Base-by-base conservation (phyloP, 2,113 vertebrate genomes). In the Desmodus rotundus region DNA sequence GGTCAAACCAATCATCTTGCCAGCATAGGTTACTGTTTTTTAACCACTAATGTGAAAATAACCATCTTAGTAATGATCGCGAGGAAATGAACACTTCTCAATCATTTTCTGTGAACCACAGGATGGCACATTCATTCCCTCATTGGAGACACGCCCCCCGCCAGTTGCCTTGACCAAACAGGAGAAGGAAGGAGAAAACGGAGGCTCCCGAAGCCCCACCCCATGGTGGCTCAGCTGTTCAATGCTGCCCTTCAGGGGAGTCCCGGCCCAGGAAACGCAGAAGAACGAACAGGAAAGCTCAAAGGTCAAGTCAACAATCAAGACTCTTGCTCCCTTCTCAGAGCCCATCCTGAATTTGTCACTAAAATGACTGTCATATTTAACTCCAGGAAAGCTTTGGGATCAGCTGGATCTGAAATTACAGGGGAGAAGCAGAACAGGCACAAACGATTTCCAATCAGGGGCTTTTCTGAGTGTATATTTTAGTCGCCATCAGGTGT, bases 151-250 rank as follows among this genome's bases (percentile, higher is more conserved):
- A 12, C 7, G 8, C 68, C 26, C 28, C 13, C 3, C 3, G 9
- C 14, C 43, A 28, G 11, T 15, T 31, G 13, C 15, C 7, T 2
- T 33, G 65, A 72, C 24, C n/a, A 43, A 52, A 54, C 14, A 50
- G 63, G 50, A 67, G 15, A 14, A 43, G 14, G 31, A 24, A 72
- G 54, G 36, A 47, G 45, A 88, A 81, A 65, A 31, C n/a, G 2
- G 52, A 87, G 45, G 9, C 16, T 86, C 70, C 80, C 2, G 72
- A 4, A 7, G 47, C 14, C 61, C 26, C 4, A 24, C 6, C 54
- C 12, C 2, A 14, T 1, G 0, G 4, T 4, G 2, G 36, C 5
- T 3, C 47, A 74, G 0, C 47, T 7, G 5, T 4, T 0, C 33
- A 10, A 1, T 6, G 1, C 7, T 2, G 4, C 17, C 58, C 31